phyloP scores from a whole-genome alignment of 2,113 vertebrate species.

The Plestiodon gilberti region DNA sequence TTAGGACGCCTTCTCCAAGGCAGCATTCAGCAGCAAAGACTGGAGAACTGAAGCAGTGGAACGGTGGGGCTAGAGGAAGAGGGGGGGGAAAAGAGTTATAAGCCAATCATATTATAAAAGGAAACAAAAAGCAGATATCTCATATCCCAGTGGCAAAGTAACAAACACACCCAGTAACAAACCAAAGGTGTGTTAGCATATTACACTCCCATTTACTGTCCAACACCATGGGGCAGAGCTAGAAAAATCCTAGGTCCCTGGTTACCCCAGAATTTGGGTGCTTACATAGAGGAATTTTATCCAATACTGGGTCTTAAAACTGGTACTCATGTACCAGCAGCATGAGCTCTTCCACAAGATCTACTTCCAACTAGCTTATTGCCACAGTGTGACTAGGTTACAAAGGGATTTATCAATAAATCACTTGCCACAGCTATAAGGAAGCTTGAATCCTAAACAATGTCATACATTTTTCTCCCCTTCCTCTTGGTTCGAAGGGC shows the following conservation, averaged over 20 bases:
- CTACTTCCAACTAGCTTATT: not conserved
- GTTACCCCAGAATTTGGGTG: not conserved
- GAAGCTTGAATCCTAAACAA: not conserved
- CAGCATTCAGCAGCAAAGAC: not conserved
- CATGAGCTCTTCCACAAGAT: not conserved
- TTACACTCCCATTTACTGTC: too few relatives aligned
- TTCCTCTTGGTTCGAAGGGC: not conserved
- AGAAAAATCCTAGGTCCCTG: not conserved
- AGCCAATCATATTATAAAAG: too few relatives aligned
- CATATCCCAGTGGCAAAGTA: rapidly evolving
- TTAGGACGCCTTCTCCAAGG: not conserved
- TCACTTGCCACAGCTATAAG: not conserved
- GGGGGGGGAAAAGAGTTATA: not conserved
- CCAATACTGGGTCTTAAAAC: not conserved
- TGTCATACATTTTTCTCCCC: not conserved
- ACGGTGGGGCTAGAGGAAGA: not conserved
- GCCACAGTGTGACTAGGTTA: too few relatives aligned
- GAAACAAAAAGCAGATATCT: not conserved
- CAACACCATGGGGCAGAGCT: too few relatives aligned
- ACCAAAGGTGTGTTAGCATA: not conserved
- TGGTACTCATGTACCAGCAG: not conserved
- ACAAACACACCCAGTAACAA: rapidly evolving
- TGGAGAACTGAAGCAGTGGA: not conserved
- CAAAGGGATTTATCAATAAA: not conserved
- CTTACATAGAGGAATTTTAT: not conserved